Conservation (phyloP, 2,113 vertebrate genomes). For the Caracal caracal region DNA sequence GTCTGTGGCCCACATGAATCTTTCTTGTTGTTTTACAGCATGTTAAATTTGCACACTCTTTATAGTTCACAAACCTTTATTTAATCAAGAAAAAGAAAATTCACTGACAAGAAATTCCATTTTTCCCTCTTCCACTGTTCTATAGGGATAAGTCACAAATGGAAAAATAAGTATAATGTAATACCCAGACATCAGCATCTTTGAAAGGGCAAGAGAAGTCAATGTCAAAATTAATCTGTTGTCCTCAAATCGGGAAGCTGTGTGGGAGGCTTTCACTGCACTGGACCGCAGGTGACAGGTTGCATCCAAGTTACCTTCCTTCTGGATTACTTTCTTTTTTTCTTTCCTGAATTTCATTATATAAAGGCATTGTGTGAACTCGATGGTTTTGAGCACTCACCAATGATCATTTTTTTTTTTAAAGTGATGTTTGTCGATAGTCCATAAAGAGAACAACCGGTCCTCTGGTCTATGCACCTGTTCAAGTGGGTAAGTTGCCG, state of each 20-base stretch:
- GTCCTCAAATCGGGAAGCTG: constrained; percentile 43
- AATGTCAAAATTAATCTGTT: constrained; percentile 52
- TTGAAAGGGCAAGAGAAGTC: constrained; percentile 63
- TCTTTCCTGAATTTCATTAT: constrained; percentile 63
- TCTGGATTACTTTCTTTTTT: constrained; percentile 30
- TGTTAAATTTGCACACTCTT: constrained; percentile 79
- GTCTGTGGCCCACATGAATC: constrained; percentile 76
- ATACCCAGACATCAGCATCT: background rate
- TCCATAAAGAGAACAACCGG: constrained; percentile 57
- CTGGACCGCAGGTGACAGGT: constrained; percentile 47
- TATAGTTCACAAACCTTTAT: constrained; percentile 77
- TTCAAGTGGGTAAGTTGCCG: constrained; percentile 70
- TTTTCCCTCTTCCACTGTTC: background rate
- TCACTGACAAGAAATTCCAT: constrained; percentile 1
- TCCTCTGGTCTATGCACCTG: constrained; percentile 60
- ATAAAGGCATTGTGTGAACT: constrained; percentile 60
- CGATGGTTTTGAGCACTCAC: constrained; percentile 52
- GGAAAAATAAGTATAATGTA: constrained; percentile 5
- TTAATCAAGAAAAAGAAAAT: constrained; percentile 75
- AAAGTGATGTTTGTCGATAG: constrained; percentile 74
- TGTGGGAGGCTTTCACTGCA: background rate
- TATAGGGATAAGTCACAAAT: constrained; percentile 51
- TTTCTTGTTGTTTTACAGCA: constrained; percentile 80
- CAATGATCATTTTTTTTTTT: constrained; percentile 59
- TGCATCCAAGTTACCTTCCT: background rate